These are phyloP conservation scores for Lagocephalus sceleratus DNA, from an alignment of 2,797 vertebrate genomes.

Conservation along the genomic window DNA sequence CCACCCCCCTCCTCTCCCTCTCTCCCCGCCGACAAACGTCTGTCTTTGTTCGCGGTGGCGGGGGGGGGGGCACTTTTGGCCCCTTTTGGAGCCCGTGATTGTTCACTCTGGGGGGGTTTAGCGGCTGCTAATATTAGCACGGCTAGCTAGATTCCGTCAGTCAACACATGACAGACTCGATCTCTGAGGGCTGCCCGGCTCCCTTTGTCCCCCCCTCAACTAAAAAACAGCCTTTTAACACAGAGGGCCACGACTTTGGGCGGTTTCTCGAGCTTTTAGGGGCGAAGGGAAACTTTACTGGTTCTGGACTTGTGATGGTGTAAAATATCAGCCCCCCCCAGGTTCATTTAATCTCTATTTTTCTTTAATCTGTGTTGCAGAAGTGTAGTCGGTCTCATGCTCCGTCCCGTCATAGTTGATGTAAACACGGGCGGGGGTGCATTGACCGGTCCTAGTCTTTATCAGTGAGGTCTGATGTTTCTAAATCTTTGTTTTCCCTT, in stretches of 20 bases:
- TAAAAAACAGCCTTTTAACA: fast-evolving
- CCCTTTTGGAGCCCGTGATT: not conserved
- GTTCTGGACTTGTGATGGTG: conserved; percentile 12
- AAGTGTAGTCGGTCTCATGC: too few relatives aligned
- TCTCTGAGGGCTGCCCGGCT: conserved; percentile 17
- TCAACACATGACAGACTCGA: conserved; percentile 61
- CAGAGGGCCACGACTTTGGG: fast-evolving
- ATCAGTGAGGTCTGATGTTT: not conserved
- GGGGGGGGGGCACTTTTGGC: fast-evolving
- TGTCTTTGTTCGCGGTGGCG: too few relatives aligned
- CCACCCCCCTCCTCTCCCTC: too few relatives aligned
- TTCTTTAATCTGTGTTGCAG: too few relatives aligned
- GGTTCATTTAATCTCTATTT: too few relatives aligned
- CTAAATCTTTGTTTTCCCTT: not conserved
- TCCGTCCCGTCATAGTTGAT: too few relatives aligned
- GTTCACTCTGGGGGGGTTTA: too few relatives aligned
- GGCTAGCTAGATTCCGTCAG: conserved; percentile 70
- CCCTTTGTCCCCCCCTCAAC: too few relatives aligned
- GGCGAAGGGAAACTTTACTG: conserved; percentile 48
- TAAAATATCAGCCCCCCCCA: conserved; percentile 30
- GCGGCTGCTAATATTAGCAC: conserved; percentile 51
- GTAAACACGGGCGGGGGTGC: not conserved
- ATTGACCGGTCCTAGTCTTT: not conserved
- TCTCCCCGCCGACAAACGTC: too few relatives aligned
- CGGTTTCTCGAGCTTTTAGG: not conserved